Conservation (phyloP, 2,113 vertebrate genomes). For the Crypturellus undulatus region DNA sequence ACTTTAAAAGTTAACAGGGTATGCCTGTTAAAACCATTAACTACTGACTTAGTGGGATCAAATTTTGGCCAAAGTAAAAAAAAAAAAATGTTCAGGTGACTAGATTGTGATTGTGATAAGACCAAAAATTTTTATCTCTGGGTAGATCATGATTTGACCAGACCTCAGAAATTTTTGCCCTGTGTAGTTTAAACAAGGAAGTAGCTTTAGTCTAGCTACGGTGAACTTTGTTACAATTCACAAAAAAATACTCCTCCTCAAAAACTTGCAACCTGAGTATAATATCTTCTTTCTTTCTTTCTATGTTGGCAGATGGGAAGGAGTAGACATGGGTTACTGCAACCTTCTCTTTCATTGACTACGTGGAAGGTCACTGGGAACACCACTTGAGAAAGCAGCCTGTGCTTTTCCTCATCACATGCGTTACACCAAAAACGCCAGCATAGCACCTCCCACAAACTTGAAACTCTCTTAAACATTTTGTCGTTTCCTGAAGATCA, state of each 20-base stretch:
- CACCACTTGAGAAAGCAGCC: background rate
- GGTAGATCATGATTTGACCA: background rate
- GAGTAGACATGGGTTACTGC: background rate
- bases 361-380: background rate
- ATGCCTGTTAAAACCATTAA: slow-evolving; percentile 6
- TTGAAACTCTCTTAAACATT: background rate
- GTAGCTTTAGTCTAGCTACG: background rate
- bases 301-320: background rate
- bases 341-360: background rate
- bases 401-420: background rate
- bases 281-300: background rate
- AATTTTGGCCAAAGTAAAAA: background rate
- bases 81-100: background rate
- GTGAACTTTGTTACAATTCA: background rate
- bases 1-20: slow-evolving; percentile 20
- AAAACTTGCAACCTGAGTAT: background rate
- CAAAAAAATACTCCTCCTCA: background rate
- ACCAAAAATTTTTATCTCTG: background rate
- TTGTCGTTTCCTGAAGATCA: background rate
- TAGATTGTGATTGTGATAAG: background rate
- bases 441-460: background rate
- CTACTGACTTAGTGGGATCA: background rate
- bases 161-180: background rate
- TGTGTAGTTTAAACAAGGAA: background rate
- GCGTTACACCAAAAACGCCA: background rate